Base-by-base conservation (phyloP, 2,888 invertebrate species). In the Meiosimyza platycephala region DNA sequence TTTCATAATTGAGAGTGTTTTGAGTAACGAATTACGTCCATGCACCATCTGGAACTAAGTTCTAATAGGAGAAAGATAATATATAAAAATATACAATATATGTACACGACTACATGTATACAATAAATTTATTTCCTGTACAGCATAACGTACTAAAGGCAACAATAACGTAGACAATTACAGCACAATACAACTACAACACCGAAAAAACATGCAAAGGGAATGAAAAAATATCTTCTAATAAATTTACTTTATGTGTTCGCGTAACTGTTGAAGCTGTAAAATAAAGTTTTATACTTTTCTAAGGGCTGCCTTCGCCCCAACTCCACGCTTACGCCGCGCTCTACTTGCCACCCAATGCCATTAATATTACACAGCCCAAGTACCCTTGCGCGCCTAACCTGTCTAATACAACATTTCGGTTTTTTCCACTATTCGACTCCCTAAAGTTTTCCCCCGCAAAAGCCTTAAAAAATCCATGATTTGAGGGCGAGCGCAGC, bases 211-310 rank as follows among this genome's bases (percentile, higher is more conserved):
- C 83, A 84, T 82, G 82, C 83, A 85, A 83, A 84, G 76, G 82
- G 80, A 85, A 82, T 81, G 75, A 75, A 78, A 76, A 76, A 79
- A 85, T 83, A 80, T 82, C 86, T 85, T 85, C 85, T 86, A 85
- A 85, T 85, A 85, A 85, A 86, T 85, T 86, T 85, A 81, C 84
- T 86, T 84, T 85, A 86, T 85, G 85, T 84, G 84, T 81, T 81
- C 70, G 76, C 70, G 71, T 71, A 71, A 64, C 72, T 68, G 72
- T 59, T 70, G 73, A 60, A 71, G 72, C 64, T 76, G 74, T 75
- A 76, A 76, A 74, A 77, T 75, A 77, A 77, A 78, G 77, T 78
- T 78, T 79, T 73, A 70, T 75, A 66, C 73, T 72, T 68, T 67
- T 75, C 72, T 71, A 76, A 70, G 73, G 59, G 71, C 50, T 62